Evolutionary conservation across 2,797 vertebrate species (phyloP).

Genomic region (Salarias fasciatus): DNA sequence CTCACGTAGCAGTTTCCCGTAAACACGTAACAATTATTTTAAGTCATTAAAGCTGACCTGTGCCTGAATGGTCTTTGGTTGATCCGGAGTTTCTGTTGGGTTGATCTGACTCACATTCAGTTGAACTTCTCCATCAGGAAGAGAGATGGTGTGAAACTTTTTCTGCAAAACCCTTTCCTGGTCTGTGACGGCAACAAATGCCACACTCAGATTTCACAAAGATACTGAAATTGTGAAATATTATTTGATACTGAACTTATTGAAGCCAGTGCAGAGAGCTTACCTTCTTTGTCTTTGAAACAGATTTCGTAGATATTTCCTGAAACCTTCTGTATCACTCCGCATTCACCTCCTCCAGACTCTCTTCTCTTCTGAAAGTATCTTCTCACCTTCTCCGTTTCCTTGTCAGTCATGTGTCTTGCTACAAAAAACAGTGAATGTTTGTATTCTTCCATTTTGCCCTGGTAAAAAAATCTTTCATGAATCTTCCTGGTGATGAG

Average conservation of each 20-base stretch:
- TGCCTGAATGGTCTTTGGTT: background rate
- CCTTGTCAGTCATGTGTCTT: constrained; percentile 26
- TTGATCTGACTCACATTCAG: constrained; percentile 41
- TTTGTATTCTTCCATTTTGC: constrained; percentile 50
- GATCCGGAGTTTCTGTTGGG: constrained; percentile 11
- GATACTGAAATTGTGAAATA: too few species aligned
- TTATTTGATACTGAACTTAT: too few species aligned
- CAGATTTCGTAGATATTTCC: constrained; percentile 42
- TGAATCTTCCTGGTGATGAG: too few species aligned
- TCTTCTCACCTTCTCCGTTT: constrained; percentile 38
- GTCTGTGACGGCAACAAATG: constrained; percentile 27
- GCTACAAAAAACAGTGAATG: constrained; percentile 63
- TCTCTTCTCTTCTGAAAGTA: constrained; percentile 57
- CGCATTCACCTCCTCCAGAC: constrained; percentile 69
- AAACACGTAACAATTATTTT: too few species aligned
- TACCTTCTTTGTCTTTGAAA: constrained; percentile 59
- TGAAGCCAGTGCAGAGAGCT: background rate
- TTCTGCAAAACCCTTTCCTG: constrained; percentile 65
- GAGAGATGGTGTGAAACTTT: constrained; percentile 46
- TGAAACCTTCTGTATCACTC: constrained; percentile 25
- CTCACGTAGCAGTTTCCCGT: too few species aligned
- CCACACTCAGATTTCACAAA: too few species aligned
- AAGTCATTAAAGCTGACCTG: constrained; percentile 22
- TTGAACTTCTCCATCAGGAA: constrained; percentile 24
- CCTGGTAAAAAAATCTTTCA: background rate